phyloP scores from a whole-genome alignment of 1,140 invertebrate genomes.

The Teleopsis dalmanni region DNA sequence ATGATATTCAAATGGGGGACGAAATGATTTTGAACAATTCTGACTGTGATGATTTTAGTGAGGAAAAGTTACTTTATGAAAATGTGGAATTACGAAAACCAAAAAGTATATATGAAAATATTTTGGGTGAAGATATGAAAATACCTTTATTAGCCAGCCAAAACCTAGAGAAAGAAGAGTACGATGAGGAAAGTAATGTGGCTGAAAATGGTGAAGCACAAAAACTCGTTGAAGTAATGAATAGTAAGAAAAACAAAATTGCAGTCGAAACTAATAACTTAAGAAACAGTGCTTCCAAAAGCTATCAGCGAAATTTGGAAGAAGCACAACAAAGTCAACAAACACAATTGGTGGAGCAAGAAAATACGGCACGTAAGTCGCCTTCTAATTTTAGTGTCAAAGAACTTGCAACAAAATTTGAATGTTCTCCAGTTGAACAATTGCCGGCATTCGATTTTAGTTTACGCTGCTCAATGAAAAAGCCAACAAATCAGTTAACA shows the following conservation, averaged over 20 bases:
- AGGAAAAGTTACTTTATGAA: constrained; percentile 31
- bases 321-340: no score
- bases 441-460: constrained; percentile 38
- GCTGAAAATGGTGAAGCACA: no score
- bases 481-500: not conserved
- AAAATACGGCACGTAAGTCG: constrained; percentile 23
- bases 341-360: constrained; percentile 14
- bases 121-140: constrained; percentile 42
- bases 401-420: constrained; percentile 52
- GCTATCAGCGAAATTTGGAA: no score
- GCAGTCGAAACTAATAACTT: no score
- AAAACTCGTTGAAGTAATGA: constrained; percentile 35
- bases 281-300: no score
- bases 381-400: constrained; percentile 47
- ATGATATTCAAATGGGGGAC: constrained; percentile 3
- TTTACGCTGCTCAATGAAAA: constrained; percentile 27
- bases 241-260: no score
- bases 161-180: constrained; percentile 8
- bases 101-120: constrained; percentile 48
- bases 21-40: not conserved
- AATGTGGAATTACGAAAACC: constrained; percentile 43
- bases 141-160: no score
- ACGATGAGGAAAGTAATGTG: not conserved
- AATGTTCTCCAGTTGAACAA: constrained; percentile 47
- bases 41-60: constrained; percentile 5